Evolutionary conservation across 2,113 vertebrate genomes (phyloP).

Genomic region (Upupa epops): DNA sequence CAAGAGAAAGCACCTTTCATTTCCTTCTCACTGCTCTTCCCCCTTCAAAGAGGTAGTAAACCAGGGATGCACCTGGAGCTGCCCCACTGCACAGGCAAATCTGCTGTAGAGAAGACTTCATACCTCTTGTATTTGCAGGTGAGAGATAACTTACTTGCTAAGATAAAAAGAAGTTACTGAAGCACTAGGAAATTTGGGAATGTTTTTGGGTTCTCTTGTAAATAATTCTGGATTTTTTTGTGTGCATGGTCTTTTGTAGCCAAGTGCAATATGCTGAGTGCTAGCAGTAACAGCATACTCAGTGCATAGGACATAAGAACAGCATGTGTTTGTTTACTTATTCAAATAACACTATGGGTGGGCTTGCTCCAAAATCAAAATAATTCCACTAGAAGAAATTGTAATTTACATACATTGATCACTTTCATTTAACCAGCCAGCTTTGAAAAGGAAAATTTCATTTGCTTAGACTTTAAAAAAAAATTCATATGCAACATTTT

Average conservation of each 20-base stretch:
- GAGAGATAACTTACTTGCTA: neutral
- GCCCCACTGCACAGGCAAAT: neutral
- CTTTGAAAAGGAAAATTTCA: neutral
- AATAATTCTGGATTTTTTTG: neutral
- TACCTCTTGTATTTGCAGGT: neutral
- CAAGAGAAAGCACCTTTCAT: neutral
- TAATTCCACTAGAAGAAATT: neutral
- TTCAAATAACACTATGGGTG: conserved; percentile 35
- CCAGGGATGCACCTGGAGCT: no score
- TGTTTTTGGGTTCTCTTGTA: neutral
- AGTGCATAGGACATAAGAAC: neutral
- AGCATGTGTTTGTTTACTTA: conserved; percentile 49
- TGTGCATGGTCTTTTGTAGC: conserved; percentile 3
- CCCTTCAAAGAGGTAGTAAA: neutral
- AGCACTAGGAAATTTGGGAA: neutral
- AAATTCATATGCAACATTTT: neutral
- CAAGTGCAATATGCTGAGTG: conserved; percentile 44
- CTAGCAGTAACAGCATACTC: conserved; percentile 48
- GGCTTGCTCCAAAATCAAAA: neutral
- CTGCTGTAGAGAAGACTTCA: neutral
- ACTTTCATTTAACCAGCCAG: neutral
- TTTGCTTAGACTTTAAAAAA: fast-evolving
- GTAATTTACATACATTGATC: neutral
- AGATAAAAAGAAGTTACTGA: neutral
- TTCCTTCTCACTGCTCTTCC: neutral